Conservation (phyloP, 2,113 vertebrate species). For the Zosterops borbonicus region DNA sequence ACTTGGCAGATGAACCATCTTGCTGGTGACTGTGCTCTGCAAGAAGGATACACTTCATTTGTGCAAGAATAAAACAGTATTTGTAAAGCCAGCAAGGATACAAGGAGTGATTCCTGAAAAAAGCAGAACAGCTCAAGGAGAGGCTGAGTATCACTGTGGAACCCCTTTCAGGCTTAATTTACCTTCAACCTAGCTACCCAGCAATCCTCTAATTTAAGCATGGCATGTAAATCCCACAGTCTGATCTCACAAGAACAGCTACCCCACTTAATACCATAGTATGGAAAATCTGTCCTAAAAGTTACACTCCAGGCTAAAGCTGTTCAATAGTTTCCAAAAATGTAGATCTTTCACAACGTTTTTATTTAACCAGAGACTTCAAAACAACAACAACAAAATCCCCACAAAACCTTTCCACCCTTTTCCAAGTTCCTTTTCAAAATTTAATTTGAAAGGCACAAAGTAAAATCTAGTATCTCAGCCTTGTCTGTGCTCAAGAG, state of each 20-base stretch:
- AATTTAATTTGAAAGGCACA: background rate
- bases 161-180: background rate
- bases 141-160: background rate
- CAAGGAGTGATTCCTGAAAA: background rate
- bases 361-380: background rate
- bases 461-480: background rate
- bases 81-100: background rate
- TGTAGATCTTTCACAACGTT: background rate
- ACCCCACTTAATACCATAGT: fast-evolving
- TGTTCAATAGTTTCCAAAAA: background rate
- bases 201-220: background rate
- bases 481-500: background rate
- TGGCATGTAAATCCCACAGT: background rate
- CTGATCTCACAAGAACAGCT: background rate
- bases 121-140: background rate
- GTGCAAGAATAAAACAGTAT: background rate
- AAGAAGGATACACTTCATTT: background rate
- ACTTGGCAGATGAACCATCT: background rate
- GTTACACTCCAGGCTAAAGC: background rate
- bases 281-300: background rate
- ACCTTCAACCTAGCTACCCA: background rate
- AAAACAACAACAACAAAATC: background rate
- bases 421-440: background rate
- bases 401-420: background rate
- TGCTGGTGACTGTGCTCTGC: background rate